phyloP scores from a whole-genome alignment of 2,888 invertebrate genomes.

The Tipula unca region DNA sequence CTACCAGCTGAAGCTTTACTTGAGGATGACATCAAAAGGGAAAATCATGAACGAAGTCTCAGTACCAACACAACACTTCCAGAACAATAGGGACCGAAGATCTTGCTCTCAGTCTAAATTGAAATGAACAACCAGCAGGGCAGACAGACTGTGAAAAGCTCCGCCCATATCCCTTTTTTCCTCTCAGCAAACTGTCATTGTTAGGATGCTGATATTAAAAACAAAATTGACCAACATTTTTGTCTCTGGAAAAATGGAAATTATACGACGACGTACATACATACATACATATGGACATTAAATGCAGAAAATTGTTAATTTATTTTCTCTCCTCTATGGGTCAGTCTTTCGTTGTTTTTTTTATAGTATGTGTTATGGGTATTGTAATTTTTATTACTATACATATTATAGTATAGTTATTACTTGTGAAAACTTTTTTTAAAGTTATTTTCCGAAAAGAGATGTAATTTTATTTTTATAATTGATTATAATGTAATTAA shows the following conservation, averaged over 20 bases:
- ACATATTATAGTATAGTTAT: too few species aligned
- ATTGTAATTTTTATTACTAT: neutral
- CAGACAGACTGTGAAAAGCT: too few species aligned
- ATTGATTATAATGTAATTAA: neutral
- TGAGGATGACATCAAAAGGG: too few species aligned
- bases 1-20: too few species aligned
- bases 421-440: neutral
- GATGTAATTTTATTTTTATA: neutral
- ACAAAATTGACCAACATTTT: constrained; percentile 4
- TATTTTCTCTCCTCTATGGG: neutral
- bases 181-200: neutral
- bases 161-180: neutral
- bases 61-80: too few species aligned
- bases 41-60: too few species aligned
- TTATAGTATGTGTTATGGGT: neutral
- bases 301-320: neutral
- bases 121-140: too few species aligned
- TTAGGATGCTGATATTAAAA: constrained; percentile 8
- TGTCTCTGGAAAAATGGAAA: neutral
- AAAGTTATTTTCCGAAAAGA: neutral
- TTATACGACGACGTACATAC: neutral
- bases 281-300: neutral
- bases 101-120: too few species aligned
- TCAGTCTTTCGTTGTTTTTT: neutral
- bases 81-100: too few species aligned